These are phyloP conservation scores for Uloborus plumipes DNA, from an alignment of 2,888 invertebrate genomes.

Conservation along the genomic window DNA sequence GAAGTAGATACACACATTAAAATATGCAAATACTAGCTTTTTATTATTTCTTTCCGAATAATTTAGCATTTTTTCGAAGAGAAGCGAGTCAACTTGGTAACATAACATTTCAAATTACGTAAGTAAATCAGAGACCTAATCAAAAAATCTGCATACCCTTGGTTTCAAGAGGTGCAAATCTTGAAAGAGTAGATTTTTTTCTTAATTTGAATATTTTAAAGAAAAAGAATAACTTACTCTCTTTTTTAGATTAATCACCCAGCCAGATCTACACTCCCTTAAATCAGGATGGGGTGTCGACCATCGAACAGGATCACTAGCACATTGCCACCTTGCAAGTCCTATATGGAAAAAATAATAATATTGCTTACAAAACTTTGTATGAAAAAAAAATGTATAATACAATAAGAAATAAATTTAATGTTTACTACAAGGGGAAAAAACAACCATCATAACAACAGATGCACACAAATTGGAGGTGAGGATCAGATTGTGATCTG, in stretches of 20 bases:
- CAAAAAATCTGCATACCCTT: no score
- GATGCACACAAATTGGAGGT: no score
- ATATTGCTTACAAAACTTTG: neutral
- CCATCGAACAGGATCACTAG: slow-evolving; percentile 51
- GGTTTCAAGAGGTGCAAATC: no score
- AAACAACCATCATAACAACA: no score
- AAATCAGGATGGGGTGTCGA: slow-evolving; percentile 63
- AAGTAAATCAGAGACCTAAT: no score
- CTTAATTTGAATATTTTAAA: neutral
- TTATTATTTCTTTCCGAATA: no score
- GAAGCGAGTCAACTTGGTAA: no score
- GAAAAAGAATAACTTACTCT: slow-evolving; percentile 47
- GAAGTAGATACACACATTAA: neutral
- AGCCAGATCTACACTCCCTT: slow-evolving; percentile 66
- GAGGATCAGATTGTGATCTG: no score
- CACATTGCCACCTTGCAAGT: slow-evolving; percentile 64
- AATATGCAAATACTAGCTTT: no score
- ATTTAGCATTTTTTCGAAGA: no score
- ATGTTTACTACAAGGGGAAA: no score
- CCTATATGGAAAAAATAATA: slow-evolving; percentile 27
- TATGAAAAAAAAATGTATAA: neutral
- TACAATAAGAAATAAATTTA: neutral
- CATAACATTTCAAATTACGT: no score
- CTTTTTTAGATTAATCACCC: slow-evolving; percentile 66
- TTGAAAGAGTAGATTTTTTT: neutral